phyloP scores from a whole-genome alignment of 2,797 vertebrate species.

The Scleropages formosus region DNA sequence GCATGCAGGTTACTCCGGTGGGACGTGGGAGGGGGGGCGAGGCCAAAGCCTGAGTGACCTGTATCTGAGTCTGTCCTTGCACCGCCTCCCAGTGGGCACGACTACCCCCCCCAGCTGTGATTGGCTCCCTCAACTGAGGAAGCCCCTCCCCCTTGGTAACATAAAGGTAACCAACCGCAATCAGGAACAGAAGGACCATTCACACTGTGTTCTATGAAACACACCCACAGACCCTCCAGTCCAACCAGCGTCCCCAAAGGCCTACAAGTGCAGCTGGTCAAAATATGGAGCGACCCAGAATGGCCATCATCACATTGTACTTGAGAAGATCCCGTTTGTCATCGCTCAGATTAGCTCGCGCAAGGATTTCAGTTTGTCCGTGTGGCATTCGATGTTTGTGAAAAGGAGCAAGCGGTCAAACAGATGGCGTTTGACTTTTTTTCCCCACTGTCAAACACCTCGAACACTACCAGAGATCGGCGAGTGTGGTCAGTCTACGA shows the following conservation, averaged over 20 bases:
- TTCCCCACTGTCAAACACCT: constrained; percentile 27
- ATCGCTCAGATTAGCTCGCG: too few species aligned
- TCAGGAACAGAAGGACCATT: background rate
- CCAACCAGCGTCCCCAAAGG: background rate
- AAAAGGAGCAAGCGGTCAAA: background rate
- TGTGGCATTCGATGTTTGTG: background rate
- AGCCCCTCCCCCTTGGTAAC: constrained; percentile 27
- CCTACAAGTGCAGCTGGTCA: background rate
- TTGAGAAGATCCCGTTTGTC: too few species aligned
- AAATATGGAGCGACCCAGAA: background rate
- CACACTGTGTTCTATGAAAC: background rate
- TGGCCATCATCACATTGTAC: too few species aligned
- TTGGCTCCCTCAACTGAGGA: background rate
- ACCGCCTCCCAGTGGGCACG: constrained; percentile 29
- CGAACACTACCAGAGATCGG: background rate
- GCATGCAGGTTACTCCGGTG: constrained; percentile 74
- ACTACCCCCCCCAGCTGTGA: background rate
- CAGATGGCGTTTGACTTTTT: background rate
- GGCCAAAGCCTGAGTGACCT: constrained; percentile 60
- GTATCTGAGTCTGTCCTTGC: constrained; percentile 46
- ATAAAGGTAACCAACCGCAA: too few species aligned
- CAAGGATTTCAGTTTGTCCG: too few species aligned
- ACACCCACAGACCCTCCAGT: background rate
- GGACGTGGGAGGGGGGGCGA: constrained; percentile 51
- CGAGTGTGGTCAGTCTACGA: background rate